Evolutionary conservation across 30 jellyfish, hydroid and myxozoan species (phyloP).

Genomic region (Hydractinia symbiolongicarpus): DNA sequence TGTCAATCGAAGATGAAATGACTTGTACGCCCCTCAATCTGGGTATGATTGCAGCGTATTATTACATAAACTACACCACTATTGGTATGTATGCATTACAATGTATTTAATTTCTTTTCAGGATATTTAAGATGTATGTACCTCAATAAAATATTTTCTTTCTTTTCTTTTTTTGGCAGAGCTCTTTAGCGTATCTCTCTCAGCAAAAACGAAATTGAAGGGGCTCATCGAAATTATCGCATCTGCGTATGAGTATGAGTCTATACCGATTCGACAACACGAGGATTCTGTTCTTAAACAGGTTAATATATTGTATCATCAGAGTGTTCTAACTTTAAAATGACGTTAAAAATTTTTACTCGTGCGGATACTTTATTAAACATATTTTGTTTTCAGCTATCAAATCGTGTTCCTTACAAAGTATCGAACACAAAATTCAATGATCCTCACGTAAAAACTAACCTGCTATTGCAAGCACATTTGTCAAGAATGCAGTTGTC

Average conservation of each 20-base stretch:
- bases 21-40: slow-evolving; percentile 84
- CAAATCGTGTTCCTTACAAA: slow-evolving; percentile 95
- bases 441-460: slow-evolving; percentile 97
- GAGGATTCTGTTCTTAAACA: slow-evolving; percentile 87
- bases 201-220: slow-evolving; percentile 96
- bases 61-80: slow-evolving; percentile 94
- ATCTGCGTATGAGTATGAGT: slow-evolving; percentile 93
- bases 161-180: slow-evolving; percentile 36
- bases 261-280: slow-evolving; percentile 86
- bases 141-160: background rate
- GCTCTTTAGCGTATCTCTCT: slow-evolving; percentile 87
- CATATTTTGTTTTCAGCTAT: slow-evolving; percentile 38
- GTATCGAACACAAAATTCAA: slow-evolving; percentile 83
- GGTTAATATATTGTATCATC: slow-evolving; percentile 18
- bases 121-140: background rate
- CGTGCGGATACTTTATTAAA: background rate
- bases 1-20: slow-evolving; percentile 94
- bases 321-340: background rate
- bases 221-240: slow-evolving; percentile 95
- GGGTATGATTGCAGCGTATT: slow-evolving; percentile 99
- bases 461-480: slow-evolving; percentile 92
- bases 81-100: slow-evolving; percentile 53
- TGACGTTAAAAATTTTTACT: background rate
- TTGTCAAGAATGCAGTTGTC: slow-evolving; percentile 95
- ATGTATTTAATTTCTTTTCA: background rate